A percentile compares a stretch with the other conserved stretches of the same genome.
Evolutionary conservation across 2,113 vertebrate species (phyloP).

Genomic region (Myxocyprinus asiaticus): DNA sequence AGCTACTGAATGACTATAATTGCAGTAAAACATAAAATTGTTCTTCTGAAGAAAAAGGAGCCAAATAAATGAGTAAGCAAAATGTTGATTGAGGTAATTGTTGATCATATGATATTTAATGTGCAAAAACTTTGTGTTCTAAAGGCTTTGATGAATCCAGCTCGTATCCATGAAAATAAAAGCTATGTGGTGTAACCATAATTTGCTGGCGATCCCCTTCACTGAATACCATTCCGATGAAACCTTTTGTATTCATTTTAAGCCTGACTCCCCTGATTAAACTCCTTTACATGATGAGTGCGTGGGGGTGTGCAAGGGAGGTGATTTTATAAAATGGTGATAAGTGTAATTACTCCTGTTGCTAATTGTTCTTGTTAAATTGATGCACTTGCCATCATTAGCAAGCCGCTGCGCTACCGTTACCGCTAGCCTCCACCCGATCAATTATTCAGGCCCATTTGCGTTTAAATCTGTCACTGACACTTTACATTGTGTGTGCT

Average conservation of each 20-base stretch:
- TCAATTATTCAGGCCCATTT: conserved; percentile 73
- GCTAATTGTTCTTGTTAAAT: conserved; percentile 71
- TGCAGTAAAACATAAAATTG: too few species aligned
- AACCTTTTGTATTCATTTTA: conserved; percentile 35
- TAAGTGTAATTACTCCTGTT: conserved; percentile 73
- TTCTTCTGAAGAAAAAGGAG: too few species aligned
- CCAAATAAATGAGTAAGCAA: too few species aligned
- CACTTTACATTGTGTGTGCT: conserved; percentile 43
- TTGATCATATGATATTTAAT: neutral
- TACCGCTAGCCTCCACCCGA: conserved; percentile 39
- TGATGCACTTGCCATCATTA: conserved; percentile 61
- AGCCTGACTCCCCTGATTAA: conserved; percentile 41
- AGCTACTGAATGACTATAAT: too few species aligned
- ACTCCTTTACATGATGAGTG: conserved; percentile 41
- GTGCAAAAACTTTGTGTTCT: neutral
- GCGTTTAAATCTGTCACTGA: conserved; percentile 64
- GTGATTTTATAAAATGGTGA: conserved; percentile 64
- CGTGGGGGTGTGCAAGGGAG: conserved; percentile 34
- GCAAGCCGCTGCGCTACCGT: conserved; percentile 52
- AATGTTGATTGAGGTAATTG: neutral
- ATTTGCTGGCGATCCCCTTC: conserved; percentile 34
- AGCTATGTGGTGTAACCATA: neutral
- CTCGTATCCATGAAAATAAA: conserved; percentile 8
- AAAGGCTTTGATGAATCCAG: neutral
- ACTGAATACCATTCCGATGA: conserved; percentile 29